Evolutionary conservation across 2,113 vertebrate genomes (phyloP).

Genomic region (Sylvia atricapilla): DNA sequence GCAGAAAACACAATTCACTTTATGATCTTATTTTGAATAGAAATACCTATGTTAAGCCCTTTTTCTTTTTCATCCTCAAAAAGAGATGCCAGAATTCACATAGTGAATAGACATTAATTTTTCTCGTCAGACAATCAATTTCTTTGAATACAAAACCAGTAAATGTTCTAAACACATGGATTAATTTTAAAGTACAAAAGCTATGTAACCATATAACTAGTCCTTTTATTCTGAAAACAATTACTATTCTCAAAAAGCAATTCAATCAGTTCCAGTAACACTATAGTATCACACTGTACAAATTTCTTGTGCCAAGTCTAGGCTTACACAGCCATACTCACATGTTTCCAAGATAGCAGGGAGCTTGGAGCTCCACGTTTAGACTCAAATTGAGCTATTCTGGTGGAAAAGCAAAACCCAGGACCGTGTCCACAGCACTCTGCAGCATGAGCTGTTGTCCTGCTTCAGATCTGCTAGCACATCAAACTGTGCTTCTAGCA

Average conservation of each 20-base stretch:
- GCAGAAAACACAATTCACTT: neutral
- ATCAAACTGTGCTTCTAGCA: neutral
- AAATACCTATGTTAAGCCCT: neutral
- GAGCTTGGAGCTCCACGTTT: neutral
- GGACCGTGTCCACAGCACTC: neutral
- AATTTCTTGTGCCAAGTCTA: neutral
- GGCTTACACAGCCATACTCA: neutral
- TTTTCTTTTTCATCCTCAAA: neutral
- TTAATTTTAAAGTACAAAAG: constrained; percentile 11
- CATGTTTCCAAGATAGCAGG: neutral
- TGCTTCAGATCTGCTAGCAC: neutral
- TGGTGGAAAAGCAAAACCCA: neutral
- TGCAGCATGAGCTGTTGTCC: neutral
- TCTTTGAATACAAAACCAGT: neutral
- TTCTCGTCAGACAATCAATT: neutral
- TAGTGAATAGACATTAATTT: neutral
- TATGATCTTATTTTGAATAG: neutral
- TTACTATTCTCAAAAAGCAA: neutral
- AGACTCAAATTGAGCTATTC: neutral
- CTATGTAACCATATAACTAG: neutral
- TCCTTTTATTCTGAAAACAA: neutral
- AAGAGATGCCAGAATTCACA: neutral
- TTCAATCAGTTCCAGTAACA: neutral
- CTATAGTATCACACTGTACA: neutral
- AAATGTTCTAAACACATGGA: neutral